Conservation (phyloP, 1,140 invertebrate genomes). For the Delia radicum region DNA sequence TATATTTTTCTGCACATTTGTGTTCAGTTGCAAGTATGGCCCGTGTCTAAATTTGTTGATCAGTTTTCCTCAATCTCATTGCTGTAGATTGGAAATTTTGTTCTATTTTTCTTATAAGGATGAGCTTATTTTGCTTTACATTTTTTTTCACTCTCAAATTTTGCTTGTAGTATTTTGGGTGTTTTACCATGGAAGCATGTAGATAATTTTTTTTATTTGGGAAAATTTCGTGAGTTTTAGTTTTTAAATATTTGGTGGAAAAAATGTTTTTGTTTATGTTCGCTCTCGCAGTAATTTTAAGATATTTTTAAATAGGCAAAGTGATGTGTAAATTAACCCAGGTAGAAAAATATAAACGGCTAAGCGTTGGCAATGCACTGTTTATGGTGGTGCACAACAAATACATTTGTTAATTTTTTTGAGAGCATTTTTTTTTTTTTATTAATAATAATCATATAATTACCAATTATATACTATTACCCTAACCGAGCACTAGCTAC, state of each 20-base stretch:
- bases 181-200: background rate
- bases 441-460: too few relatives aligned
- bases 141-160: background rate
- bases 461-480: too few relatives aligned
- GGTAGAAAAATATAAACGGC: background rate
- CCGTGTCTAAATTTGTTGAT: slow-evolving; percentile 5
- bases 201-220: background rate
- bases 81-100: background rate
- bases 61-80: slow-evolving; percentile 9
- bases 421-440: too few relatives aligned
- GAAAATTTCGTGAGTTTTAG: background rate
- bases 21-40: slow-evolving; percentile 21
- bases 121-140: background rate
- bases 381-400: too few relatives aligned
- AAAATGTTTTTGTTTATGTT: background rate
- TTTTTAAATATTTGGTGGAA: background rate
- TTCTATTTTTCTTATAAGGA: background rate
- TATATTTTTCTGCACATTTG: slow-evolving; percentile 20
- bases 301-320: too few relatives aligned
- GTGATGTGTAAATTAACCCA: background rate
- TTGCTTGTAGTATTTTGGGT: background rate
- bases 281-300: background rate
- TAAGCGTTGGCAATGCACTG: too few relatives aligned
- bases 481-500: too few relatives aligned
- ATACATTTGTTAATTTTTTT: too few relatives aligned